Percentiles rank a stretch among this genome's conserved stretches.
These are phyloP conservation scores for Coregonus suidteri DNA, from an alignment of 2,797 vertebrate species.

Conservation along the genomic window DNA sequence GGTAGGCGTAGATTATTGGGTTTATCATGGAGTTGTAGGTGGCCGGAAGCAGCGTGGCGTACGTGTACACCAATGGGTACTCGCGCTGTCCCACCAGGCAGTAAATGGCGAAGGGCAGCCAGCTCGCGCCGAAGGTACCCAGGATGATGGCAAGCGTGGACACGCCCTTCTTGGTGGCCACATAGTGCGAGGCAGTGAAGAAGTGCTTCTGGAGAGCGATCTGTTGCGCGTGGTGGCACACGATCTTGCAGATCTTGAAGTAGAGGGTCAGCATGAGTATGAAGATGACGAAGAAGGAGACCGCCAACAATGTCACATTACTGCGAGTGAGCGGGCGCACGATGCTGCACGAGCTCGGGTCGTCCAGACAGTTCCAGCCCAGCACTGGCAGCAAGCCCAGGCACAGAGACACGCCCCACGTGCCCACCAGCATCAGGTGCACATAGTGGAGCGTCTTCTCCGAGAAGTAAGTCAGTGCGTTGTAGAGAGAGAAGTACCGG, in stretches of 20 bases:
- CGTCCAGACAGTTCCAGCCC: conserved; percentile 95
- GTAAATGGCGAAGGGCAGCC: conserved; percentile 97
- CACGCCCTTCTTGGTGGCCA: conserved; percentile 93
- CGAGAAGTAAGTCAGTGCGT: conserved; percentile 95
- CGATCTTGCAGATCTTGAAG: conserved; percentile 95
- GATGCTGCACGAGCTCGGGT: conserved; percentile 86
- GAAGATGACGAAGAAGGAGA: conserved; percentile 90
- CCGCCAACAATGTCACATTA: conserved; percentile 89
- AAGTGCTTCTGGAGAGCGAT: conserved; percentile 98
- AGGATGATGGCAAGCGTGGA: conserved; percentile 95
- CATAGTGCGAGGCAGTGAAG: conserved; percentile 90
- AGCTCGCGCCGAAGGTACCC: conserved; percentile 95
- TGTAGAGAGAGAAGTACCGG: conserved; percentile 95
- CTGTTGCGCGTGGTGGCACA: conserved; percentile 95
- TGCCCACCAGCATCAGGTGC: conserved; percentile 86
- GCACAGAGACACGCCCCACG: conserved; percentile 91
- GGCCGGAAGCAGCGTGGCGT: conserved; percentile 92
- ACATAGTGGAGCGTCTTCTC: conserved; percentile 91
- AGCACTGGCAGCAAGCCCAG: conserved; percentile 91
- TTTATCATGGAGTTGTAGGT: conserved; percentile 99
- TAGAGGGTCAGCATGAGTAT: conserved; percentile 94
- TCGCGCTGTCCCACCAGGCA: conserved; percentile 88
- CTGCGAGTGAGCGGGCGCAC: conserved; percentile 90
- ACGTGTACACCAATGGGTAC: conserved; percentile 92
- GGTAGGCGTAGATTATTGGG: conserved; percentile 97